These are phyloP conservation scores for Eleutherodactylus coqui DNA, from an alignment of 2,797 vertebrate genomes.

Conservation along the genomic window DNA sequence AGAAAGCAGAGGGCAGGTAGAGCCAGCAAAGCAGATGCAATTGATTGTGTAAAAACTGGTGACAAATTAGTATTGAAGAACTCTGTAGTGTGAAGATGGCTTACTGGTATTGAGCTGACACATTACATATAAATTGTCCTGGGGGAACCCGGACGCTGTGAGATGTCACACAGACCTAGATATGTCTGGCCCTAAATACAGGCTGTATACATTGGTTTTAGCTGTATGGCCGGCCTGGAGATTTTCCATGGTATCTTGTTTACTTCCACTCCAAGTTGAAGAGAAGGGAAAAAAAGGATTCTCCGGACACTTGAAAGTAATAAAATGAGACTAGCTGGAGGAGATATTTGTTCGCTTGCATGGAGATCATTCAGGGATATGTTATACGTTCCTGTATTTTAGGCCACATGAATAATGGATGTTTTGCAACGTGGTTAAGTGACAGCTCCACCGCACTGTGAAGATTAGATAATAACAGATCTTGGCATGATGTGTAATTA, in stretches of 20 bases:
- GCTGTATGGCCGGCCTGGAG: not conserved
- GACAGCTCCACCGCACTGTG: conserved; percentile 38
- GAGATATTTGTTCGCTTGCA: not conserved
- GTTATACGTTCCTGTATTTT: conserved; percentile 36
- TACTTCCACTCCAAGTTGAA: not conserved
- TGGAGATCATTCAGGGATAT: conserved; percentile 28
- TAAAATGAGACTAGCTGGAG: not conserved
- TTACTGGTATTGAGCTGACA: not conserved
- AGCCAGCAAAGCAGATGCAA: not conserved
- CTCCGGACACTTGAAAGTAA: not conserved
- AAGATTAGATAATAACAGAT: conserved; percentile 56
- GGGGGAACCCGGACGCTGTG: not conserved
- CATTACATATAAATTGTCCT: not conserved
- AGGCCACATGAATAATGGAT: conserved; percentile 57
- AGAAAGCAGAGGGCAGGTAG: too few relatives aligned
- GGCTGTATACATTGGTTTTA: not conserved
- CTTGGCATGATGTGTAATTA: conserved; percentile 57
- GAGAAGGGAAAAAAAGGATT: not conserved
- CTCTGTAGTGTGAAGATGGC: not conserved
- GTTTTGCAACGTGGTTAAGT: conserved; percentile 45
- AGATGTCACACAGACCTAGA: not conserved
- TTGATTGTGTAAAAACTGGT: not conserved
- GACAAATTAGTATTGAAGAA: not conserved
- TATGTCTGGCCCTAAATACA: not conserved
- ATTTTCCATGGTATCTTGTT: not conserved